phyloP scores from a whole-genome alignment of 23 tunicate species.

The Diplosoma virens region DNA sequence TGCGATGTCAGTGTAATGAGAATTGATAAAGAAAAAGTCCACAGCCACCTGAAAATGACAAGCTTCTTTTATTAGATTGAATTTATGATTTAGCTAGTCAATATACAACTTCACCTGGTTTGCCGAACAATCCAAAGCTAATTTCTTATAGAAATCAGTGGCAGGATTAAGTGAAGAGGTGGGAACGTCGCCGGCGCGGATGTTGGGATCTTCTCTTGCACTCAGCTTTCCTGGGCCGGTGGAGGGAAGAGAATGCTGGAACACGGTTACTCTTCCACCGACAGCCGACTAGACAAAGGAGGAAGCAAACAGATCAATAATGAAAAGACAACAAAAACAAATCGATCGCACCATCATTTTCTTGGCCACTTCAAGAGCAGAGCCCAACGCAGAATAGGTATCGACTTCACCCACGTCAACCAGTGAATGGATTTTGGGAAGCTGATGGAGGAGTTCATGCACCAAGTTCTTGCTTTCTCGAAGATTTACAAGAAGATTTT shows the following conservation, averaged over 20 bases:
- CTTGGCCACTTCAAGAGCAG: slow-evolving; percentile 87
- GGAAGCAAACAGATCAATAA: background rate
- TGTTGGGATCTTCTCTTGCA: slow-evolving; percentile 71
- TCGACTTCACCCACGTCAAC: slow-evolving; percentile 52
- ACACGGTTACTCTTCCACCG: slow-evolving; percentile 92
- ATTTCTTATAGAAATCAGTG: slow-evolving; percentile 93
- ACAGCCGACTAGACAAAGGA: slow-evolving; percentile 34
- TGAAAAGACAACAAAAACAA: background rate
- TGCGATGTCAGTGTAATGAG: slow-evolving; percentile 96
- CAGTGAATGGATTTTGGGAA: slow-evolving; percentile 65
- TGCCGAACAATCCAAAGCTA: slow-evolving; percentile 91
- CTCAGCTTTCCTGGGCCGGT: slow-evolving; percentile 82
- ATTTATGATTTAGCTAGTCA: background rate
- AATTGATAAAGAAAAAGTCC: slow-evolving; percentile 91
- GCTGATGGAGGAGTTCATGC: slow-evolving; percentile 69
- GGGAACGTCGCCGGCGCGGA: slow-evolving; percentile 51
- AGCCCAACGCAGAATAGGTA: slow-evolving; percentile 74
- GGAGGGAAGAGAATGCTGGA: slow-evolving; percentile 81
- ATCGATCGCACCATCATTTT: slow-evolving; percentile 62
- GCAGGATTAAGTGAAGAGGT: slow-evolving; percentile 66
- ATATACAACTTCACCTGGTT: slow-evolving; percentile 43
- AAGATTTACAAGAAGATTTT: slow-evolving; percentile 76
- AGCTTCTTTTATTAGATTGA: too few relatives aligned
- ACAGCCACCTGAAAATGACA: slow-evolving; percentile 86
- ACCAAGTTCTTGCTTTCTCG: slow-evolving; percentile 66